Percentiles rank a stretch among this genome's conserved stretches.
These are phyloP conservation scores for Lepidonotus clava DNA, from an alignment of 2,888 invertebrate genomes.

Conservation along the genomic window DNA sequence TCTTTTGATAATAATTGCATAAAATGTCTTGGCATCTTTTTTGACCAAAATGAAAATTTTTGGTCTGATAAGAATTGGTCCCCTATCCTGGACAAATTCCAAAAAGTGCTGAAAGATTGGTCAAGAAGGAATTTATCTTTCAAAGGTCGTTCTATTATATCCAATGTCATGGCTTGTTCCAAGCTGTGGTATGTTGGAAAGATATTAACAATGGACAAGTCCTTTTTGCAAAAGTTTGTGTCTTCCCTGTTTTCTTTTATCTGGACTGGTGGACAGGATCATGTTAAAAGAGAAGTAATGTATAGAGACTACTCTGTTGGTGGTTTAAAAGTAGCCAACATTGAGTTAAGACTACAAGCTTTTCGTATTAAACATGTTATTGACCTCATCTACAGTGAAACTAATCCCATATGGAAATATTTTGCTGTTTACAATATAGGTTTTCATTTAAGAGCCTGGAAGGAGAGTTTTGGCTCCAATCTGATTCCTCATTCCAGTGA, in stretches of 20 bases:
- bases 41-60: background rate
- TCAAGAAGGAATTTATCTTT: background rate
- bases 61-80: background rate
- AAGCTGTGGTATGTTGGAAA: conserved; percentile 16
- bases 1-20: background rate
- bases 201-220: background rate
- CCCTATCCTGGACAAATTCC: background rate
- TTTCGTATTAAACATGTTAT: background rate
- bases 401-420: background rate
- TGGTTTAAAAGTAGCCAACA: background rate
- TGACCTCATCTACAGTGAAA: background rate
- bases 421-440: background rate
- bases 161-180: background rate
- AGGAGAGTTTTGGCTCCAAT: background rate
- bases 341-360: background rate
- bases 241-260: background rate
- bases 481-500: background rate
- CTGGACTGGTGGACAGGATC: background rate
- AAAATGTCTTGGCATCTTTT: background rate
- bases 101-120: background rate
- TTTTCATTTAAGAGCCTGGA: background rate
- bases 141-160: background rate
- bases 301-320: background rate
- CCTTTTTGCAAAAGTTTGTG: background rate
- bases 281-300: background rate